These are phyloP conservation scores for Porites rus DNA, from an alignment of 92 coral and sea anemone genomes.

Conservation along the genomic window DNA sequence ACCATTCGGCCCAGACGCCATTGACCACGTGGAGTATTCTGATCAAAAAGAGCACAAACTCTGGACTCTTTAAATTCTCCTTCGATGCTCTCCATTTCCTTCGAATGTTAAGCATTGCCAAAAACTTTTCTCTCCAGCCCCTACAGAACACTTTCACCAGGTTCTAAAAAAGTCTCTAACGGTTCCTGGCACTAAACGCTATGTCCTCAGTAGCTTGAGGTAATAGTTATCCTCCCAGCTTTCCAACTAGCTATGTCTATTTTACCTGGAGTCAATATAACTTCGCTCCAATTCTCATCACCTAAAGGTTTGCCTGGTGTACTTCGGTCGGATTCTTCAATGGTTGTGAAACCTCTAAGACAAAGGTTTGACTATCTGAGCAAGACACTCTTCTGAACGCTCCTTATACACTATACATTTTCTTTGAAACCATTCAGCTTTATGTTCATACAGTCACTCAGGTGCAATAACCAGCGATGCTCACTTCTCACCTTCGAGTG, in stretches of 20 bases:
- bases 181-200: slow-evolving; percentile 14
- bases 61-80: neutral
- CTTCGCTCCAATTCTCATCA: neutral
- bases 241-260: slow-evolving; percentile 14
- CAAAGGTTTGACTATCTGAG: slow-evolving; percentile 42
- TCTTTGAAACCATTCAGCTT: slow-evolving; percentile 51
- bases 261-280: slow-evolving; percentile 27
- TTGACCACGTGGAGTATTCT: slow-evolving; percentile 19
- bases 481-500: slow-evolving; percentile 47
- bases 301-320: neutral
- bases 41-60: slow-evolving; percentile 34
- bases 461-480: slow-evolving; percentile 68
- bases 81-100: slow-evolving; percentile 27
- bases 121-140: slow-evolving; percentile 19
- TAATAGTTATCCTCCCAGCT: slow-evolving; percentile 48
- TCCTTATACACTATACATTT: slow-evolving; percentile 4
- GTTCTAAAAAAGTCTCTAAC: slow-evolving; percentile 5
- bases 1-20: slow-evolving; percentile 40
- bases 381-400: slow-evolving; percentile 24
- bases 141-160: neutral
- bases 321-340: slow-evolving; percentile 29
- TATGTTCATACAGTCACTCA: slow-evolving; percentile 49
- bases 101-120: slow-evolving; percentile 18
- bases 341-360: neutral
- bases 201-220: slow-evolving; percentile 33